These are phyloP conservation scores for Eupsilia transversa DNA, from an alignment of 2,888 invertebrate genomes.

Conservation along the genomic window DNA sequence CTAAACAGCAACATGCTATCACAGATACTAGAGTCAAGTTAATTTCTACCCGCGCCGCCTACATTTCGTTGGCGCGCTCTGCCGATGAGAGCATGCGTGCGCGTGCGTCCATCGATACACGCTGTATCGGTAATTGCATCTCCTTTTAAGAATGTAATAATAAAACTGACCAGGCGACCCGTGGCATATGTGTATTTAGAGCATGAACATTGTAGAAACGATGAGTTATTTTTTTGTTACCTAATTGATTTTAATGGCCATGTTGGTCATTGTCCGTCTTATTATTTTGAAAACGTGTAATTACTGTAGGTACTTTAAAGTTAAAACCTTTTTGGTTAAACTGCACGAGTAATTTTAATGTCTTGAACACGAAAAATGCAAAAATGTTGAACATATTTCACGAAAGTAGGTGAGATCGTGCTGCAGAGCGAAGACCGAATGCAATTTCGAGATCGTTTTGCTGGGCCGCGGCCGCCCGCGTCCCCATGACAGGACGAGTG, in stretches of 20 bases:
- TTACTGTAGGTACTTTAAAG: slow-evolving; percentile 29
- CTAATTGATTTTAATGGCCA: slow-evolving; percentile 44
- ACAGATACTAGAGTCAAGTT: slow-evolving; percentile 71
- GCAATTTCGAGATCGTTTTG: slow-evolving; percentile 82
- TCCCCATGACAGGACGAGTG: slow-evolving; percentile 80
- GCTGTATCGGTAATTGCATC: slow-evolving; percentile 83
- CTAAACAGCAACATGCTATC: slow-evolving; percentile 69
- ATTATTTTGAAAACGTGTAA: slow-evolving; percentile 45
- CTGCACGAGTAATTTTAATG: slow-evolving; percentile 47
- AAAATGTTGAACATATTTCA: slow-evolving; percentile 63
- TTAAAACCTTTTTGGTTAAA: slow-evolving; percentile 33
- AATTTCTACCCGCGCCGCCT: slow-evolving; percentile 77
- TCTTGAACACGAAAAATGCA: slow-evolving; percentile 53
- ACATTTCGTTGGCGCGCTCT: slow-evolving; percentile 77
- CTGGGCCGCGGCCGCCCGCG: slow-evolving; percentile 66
- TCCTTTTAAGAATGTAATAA: slow-evolving; percentile 66
- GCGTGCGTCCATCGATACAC: slow-evolving; percentile 69
- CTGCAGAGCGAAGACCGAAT: slow-evolving; percentile 73
- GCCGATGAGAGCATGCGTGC: slow-evolving; percentile 65
- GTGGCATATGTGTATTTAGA: slow-evolving; percentile 61
- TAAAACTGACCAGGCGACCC: slow-evolving; percentile 62
- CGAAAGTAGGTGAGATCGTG: slow-evolving; percentile 79
- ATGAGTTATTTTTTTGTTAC: slow-evolving; percentile 30
- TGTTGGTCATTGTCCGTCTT: slow-evolving; percentile 28
- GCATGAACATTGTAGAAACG: slow-evolving; percentile 41